Percentiles rank a stretch among this genome's conserved stretches.
phyloP scores from a whole-genome alignment of 2,797 vertebrate genomes.

The Pagetopsis macropterus region DNA sequence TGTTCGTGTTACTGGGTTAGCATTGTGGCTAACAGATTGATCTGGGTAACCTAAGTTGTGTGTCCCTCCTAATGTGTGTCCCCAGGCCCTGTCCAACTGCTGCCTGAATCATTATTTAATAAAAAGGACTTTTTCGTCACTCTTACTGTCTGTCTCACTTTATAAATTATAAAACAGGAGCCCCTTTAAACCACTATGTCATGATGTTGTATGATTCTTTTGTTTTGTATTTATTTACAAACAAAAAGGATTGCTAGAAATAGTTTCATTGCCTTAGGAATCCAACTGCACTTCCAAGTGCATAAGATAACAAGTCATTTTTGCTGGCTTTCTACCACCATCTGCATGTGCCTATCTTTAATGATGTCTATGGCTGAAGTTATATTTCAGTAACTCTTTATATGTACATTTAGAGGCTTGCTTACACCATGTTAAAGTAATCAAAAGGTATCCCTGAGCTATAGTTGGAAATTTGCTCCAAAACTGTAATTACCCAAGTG shows the following conservation, averaged over 20 bases:
- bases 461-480: background rate
- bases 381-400: background rate
- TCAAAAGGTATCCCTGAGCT: background rate
- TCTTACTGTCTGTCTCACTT: conserved; percentile 15
- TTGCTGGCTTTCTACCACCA: too few species aligned
- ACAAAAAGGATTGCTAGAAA: background rate
- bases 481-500: conserved; percentile 14
- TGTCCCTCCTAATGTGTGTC: conserved; percentile 53
- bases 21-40: conserved; percentile 68
- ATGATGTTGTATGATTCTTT: background rate
- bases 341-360: background rate
- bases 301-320: background rate
- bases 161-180: conserved; percentile 15
- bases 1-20: conserved; percentile 55
- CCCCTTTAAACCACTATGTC: conserved; percentile 25
- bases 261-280: background rate
- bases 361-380: background rate
- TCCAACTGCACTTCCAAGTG: background rate
- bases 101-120: conserved; percentile 73
- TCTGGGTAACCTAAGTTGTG: conserved; percentile 66
- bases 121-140: conserved; percentile 49
- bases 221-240: background rate
- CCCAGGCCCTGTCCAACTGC: conserved; percentile 69
- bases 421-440: background rate
- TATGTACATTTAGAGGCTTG: background rate